Conservation (phyloP, 2,888 invertebrate species). For the Argyresthia goedartella region DNA sequence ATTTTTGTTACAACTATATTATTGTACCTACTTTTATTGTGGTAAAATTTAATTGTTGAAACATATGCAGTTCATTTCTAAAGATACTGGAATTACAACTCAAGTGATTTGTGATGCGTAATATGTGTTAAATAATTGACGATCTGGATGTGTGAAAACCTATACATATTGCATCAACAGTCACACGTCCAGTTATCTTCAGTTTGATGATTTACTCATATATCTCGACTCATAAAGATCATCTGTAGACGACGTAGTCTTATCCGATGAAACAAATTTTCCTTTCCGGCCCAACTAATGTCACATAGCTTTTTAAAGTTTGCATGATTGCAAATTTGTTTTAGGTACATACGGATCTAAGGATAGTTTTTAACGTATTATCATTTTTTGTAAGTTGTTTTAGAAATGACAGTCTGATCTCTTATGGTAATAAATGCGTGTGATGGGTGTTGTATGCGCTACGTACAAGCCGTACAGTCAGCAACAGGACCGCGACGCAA, state of each 20-base stretch:
- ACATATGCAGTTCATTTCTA: slow-evolving; percentile 1
- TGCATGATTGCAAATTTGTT: slow-evolving; percentile 38
- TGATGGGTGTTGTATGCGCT: slow-evolving; percentile 25
- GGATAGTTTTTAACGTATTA: slow-evolving; percentile 59
- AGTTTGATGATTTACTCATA: too few species aligned
- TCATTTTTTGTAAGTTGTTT: slow-evolving; percentile 59
- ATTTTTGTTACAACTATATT: slow-evolving; percentile 57
- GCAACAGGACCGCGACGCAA: neutral
- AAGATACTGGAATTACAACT: neutral
- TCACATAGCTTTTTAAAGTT: slow-evolving; percentile 20
- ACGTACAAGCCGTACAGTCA: slow-evolving; percentile 2
- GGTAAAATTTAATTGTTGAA: neutral
- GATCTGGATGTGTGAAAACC: too few species aligned
- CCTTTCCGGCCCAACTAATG: neutral
- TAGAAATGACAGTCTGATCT: slow-evolving; percentile 67
- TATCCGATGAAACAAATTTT: neutral
- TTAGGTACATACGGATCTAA: slow-evolving; percentile 60
- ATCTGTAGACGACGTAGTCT: neutral
- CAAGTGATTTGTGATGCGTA: too few species aligned
- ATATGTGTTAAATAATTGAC: too few species aligned
- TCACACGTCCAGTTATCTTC: too few species aligned
- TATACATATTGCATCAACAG: too few species aligned
- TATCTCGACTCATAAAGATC: too few species aligned
- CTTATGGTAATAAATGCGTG: slow-evolving; percentile 53
- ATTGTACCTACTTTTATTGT: slow-evolving; percentile 3